Base-by-base conservation (phyloP, 2,797 vertebrate genomes). In the Dermochelys coriacea region DNA sequence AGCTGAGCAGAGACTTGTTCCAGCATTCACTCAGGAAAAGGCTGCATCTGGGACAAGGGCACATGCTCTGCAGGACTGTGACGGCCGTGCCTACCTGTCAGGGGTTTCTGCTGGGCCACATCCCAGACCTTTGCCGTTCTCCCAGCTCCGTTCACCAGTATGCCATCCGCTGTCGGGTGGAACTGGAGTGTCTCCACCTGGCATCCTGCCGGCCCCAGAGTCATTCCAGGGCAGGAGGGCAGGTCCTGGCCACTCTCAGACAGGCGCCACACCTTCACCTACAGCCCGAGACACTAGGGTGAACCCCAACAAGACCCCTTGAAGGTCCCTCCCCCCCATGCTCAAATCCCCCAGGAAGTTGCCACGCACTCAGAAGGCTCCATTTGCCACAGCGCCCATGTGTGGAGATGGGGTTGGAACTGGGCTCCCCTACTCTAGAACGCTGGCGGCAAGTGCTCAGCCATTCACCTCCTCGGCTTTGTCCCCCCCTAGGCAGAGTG, bases 261-360 rank as follows among this genome's bases (percentile, higher is more conserved):
- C 93, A 99, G 87, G 52, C 95, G 98, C 99, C 99, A 99, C 88
- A 99, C 92, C 97, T 99, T 99, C 95, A 99, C 98, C 99, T 99
- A 97, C 16, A 47, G 84, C 19, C 55, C 50, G 49, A 31, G 78
- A 8, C 47, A 47, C 12, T 8, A 45, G 12, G 19, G 5, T 77
- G 45, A 31, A n/a, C 29, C 49, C 49, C 4, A 80, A 80, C 14
- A 37, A 71, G 19, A 68, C 6, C 11, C 41, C 25, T 15, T 71
- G 21, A 5, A 37, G 19, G 37, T 31, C 31, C 61, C 3, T 21
- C n/a, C n/a, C 4, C 4, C 18, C 15, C 41, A 25, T 4, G 25
- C 41, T 19, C 71, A 25, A 50, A 27, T 37, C 31, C 45, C 49
- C 31, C 47, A 37, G 21, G 21, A 11, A 41, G 19, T n/a, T 5